Conservation (phyloP, 1,140 invertebrate genomes). For the Drosophila seguyi region DNA sequence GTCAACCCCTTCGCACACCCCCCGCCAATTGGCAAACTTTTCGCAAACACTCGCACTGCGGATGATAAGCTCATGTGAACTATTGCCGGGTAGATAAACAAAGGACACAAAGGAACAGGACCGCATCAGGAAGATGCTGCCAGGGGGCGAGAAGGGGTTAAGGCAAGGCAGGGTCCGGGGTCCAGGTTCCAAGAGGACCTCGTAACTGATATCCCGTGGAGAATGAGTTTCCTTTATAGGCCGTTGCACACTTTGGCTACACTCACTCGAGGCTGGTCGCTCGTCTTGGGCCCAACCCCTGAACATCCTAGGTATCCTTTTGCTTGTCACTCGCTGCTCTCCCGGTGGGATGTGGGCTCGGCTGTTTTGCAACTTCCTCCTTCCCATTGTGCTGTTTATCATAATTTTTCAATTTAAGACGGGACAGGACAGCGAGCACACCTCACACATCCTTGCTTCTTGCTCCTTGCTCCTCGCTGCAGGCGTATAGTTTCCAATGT, state of each 20-base stretch:
- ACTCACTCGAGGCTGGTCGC: slow-evolving; percentile 59
- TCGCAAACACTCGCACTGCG: slow-evolving; percentile 66
- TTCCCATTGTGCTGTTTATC: slow-evolving; percentile 79
- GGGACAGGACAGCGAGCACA: slow-evolving; percentile 15
- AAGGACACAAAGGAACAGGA: slow-evolving; percentile 22
- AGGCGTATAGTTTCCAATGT: slow-evolving; percentile 67
- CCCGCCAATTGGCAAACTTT: slow-evolving; percentile 65
- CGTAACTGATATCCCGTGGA: slow-evolving; percentile 85
- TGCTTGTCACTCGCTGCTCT: slow-evolving; percentile 59
- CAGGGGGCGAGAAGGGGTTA: slow-evolving; percentile 19
- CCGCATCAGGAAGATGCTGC: not conserved
- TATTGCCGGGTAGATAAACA: slow-evolving; percentile 82
- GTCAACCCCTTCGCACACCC: slow-evolving; percentile 67
- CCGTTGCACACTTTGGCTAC: slow-evolving; percentile 73
- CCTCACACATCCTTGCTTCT: slow-evolving; percentile 28
- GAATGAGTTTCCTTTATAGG: slow-evolving; percentile 79
- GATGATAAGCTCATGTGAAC: slow-evolving; percentile 82
- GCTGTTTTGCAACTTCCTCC: slow-evolving; percentile 60
- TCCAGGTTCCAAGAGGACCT: slow-evolving; percentile 30
- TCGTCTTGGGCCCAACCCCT: slow-evolving; percentile 61
- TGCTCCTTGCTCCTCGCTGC: not conserved
- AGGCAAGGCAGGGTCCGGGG: slow-evolving; percentile 31
- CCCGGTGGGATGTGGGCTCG: slow-evolving; percentile 64
- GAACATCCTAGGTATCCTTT: slow-evolving; percentile 62
- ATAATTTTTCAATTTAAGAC: slow-evolving; percentile 85